Percentiles rank a stretch among this genome's conserved stretches.
Conservation (phyloP, 2,113 vertebrate species). For the Hydropotes inermis region DNA sequence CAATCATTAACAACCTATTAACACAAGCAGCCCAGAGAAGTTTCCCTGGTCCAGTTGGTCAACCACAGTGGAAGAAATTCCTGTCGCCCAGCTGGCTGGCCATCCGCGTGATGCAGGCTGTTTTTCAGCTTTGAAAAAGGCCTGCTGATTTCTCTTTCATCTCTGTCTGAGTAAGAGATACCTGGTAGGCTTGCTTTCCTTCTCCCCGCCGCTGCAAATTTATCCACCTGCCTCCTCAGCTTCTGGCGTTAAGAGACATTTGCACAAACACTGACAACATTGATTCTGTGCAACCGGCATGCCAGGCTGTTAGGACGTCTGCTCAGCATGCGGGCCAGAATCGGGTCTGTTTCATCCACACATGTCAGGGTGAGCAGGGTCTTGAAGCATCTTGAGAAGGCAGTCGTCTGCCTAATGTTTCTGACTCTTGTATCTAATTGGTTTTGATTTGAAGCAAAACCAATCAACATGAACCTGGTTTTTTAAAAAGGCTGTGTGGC, state of each 20-base stretch:
- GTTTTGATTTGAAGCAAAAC: conserved; percentile 16
- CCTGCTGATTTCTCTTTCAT: conserved; percentile 83
- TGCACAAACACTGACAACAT: neutral
- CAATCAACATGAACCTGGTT: neutral
- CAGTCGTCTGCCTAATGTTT: neutral
- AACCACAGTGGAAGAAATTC: conserved; percentile 80
- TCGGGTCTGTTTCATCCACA: neutral
- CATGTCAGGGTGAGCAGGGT: neutral
- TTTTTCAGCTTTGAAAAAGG: conserved; percentile 74
- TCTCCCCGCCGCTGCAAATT: conserved; percentile 65
- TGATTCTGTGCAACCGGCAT: neutral
- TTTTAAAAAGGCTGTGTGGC: neutral
- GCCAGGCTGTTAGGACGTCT: neutral
- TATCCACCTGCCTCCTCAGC: conserved; percentile 54
- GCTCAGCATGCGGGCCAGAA: neutral
- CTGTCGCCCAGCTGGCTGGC: conserved; percentile 82
- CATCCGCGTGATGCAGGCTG: conserved; percentile 17
- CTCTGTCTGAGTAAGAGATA: conserved; percentile 82
- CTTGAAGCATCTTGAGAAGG: neutral
- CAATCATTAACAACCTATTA: conserved; percentile 89
- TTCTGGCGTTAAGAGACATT: neutral
- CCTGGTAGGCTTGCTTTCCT: conserved; percentile 64
- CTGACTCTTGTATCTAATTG: conserved; percentile 19
- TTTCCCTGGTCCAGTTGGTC: conserved; percentile 78
- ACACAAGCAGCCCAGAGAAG: conserved; percentile 85